Evolutionary conservation across 2,113 vertebrate genomes (phyloP).

Genomic region (Boulengeromyrus knoepffleri): DNA sequence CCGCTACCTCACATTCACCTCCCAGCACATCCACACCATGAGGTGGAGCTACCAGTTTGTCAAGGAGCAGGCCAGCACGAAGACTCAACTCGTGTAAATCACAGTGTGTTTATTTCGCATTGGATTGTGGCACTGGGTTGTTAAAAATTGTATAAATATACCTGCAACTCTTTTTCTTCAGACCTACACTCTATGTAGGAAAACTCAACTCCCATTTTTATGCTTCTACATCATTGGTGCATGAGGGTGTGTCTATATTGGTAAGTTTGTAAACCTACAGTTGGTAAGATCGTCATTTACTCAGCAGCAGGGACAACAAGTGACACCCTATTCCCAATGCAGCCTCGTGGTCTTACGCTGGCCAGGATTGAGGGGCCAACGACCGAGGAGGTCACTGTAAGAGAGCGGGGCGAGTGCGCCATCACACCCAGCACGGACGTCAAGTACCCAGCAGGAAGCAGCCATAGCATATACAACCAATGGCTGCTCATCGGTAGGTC

Average conservation of each 20-base stretch:
- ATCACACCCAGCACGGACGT: constrained; percentile 82
- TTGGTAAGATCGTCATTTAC: not conserved
- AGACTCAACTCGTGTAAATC: constrained; percentile 76
- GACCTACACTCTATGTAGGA: constrained; percentile 85
- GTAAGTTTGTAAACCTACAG: constrained; percentile 65
- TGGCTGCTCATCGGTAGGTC: constrained; percentile 87
- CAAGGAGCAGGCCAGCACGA: constrained; percentile 68
- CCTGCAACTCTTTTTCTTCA: constrained; percentile 39
- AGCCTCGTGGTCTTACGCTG: constrained; percentile 84
- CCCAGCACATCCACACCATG: constrained; percentile 70
- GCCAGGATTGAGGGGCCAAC: constrained; percentile 74
- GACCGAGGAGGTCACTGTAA: constrained; percentile 78
- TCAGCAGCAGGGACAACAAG: not conserved
- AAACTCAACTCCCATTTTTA: constrained; percentile 81
- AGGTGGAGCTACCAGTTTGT: constrained; percentile 69
- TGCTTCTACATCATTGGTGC: constrained; percentile 80
- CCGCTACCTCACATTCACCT: constrained; percentile 82
- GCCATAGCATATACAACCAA: constrained; percentile 68
- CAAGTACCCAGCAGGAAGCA: constrained; percentile 80
- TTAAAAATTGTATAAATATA: not conserved
- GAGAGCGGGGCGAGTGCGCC: constrained; percentile 76
- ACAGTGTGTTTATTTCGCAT: not conserved
- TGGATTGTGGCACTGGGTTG: not conserved
- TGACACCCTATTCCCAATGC: constrained; percentile 9
- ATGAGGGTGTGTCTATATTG: constrained; percentile 70